phyloP scores from a whole-genome alignment of 2,113 vertebrate genomes.

The Lynx canadensis region DNA sequence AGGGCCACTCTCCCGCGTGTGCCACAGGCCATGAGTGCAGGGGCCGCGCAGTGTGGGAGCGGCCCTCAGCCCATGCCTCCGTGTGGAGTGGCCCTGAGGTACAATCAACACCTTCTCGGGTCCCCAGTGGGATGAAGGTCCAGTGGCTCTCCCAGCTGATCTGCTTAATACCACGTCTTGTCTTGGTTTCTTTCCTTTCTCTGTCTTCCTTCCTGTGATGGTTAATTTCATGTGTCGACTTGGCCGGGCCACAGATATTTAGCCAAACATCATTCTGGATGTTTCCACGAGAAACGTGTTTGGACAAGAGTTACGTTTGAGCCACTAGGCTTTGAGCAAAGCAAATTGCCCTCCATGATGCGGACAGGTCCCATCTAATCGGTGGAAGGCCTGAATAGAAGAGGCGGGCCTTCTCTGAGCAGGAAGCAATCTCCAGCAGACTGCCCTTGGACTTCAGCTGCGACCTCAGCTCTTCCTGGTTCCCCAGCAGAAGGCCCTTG shows the following conservation, averaged over 20 bases:
- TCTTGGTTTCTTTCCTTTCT: not conserved
- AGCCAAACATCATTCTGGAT: not conserved
- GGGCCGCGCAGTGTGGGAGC: fast-evolving
- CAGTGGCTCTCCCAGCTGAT: not conserved
- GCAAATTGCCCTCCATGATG: not conserved
- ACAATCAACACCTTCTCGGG: not conserved
- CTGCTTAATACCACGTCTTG: not conserved
- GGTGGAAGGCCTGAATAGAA: not conserved
- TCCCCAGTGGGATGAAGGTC: not conserved
- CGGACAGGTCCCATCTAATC: not conserved
- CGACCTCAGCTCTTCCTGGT: not conserved
- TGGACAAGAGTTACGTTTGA: not conserved
- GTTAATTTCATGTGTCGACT: not conserved
- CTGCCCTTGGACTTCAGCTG: not conserved
- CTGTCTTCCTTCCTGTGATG: not conserved
- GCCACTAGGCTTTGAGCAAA: not conserved
- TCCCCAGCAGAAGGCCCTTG: not conserved
- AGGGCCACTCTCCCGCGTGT: not conserved
- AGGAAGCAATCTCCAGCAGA: not conserved
- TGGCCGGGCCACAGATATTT: not conserved
- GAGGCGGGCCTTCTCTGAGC: not conserved
- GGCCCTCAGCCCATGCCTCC: not conserved
- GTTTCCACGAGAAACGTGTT: not conserved
- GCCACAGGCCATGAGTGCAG: not conserved
- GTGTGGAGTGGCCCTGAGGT: fast-evolving